Percentiles rank a stretch among this genome's conserved stretches.
Evolutionary conservation across 2,113 vertebrate genomes (phyloP).

Genomic region (Aegotheles bennettii): DNA sequence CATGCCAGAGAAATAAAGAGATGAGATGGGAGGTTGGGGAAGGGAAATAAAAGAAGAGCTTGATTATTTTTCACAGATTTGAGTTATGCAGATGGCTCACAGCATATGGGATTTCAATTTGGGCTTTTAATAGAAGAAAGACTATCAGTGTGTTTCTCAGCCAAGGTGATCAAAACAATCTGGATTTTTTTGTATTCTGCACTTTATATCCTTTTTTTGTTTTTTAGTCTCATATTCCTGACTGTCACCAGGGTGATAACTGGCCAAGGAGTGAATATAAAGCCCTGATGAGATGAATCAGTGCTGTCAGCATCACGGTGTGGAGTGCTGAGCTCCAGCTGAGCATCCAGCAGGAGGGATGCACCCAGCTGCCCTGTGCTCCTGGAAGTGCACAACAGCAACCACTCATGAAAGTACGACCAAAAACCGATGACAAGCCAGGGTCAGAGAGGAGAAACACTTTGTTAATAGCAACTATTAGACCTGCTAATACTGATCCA

Average conservation of each 20-base stretch:
- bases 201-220: neutral
- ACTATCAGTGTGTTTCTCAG: neutral
- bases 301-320: accelerated
- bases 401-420: neutral
- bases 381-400: neutral
- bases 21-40: neutral
- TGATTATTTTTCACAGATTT: neutral
- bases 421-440: neutral
- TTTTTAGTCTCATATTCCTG: neutral
- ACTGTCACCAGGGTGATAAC: neutral
- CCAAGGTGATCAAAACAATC: neutral
- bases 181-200: neutral
- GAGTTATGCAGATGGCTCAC: neutral
- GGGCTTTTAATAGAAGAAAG: neutral
- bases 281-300: neutral
- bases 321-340: neutral
- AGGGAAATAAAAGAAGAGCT: neutral
- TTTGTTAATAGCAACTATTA: neutral
- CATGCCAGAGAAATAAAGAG: neutral
- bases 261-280: accelerated
- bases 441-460: neutral
- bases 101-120: neutral
- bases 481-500: neutral
- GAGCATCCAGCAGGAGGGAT: neutral
- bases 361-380: neutral